A percentile compares a stretch with the other conserved stretches of the same genome.
These are phyloP conservation scores for Parapristionchus giblindavisi DNA, from an alignment of 2,888 invertebrate genomes.

Conservation along the genomic window DNA sequence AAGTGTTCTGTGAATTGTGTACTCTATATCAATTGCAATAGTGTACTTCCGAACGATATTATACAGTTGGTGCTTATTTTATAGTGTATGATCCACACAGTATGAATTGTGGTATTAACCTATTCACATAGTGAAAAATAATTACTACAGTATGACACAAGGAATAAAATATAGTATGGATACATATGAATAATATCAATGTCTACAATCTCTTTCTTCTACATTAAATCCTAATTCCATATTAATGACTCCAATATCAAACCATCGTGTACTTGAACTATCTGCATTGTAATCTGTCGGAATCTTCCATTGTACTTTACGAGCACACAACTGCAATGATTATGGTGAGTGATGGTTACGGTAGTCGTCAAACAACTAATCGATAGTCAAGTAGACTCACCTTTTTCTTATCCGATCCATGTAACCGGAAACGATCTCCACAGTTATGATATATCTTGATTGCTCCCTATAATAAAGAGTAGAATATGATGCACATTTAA, in stretches of 20 bases:
- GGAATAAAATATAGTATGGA: not conserved
- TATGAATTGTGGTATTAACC: no score
- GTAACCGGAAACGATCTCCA: constrained; percentile 19
- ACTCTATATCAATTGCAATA: no score
- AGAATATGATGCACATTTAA: no score
- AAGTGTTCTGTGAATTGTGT: no score
- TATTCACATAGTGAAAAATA: no score
- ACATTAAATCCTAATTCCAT: constrained; percentile 33
- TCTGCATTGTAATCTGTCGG: constrained; percentile 30
- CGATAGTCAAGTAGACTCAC: not conserved
- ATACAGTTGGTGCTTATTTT: no score
- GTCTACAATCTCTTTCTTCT: constrained; percentile 35
- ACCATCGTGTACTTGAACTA: constrained; percentile 18
- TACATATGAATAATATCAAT: constrained; percentile 6
- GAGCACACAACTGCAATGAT: constrained; percentile 13
- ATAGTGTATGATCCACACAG: no score
- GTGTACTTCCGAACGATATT: no score
- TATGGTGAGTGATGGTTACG: no score
- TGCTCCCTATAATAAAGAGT: not conserved
- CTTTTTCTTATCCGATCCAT: constrained; percentile 21
- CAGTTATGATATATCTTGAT: constrained; percentile 36
- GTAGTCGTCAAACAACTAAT: not conserved
- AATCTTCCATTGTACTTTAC: constrained; percentile 29
- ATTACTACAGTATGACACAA: not conserved
- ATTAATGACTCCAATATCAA: constrained; percentile 27